Percentiles rank a stretch among this genome's conserved stretches.
phyloP scores from a whole-genome alignment of 2,888 invertebrate genomes.

The Notocelia uddmanniana region DNA sequence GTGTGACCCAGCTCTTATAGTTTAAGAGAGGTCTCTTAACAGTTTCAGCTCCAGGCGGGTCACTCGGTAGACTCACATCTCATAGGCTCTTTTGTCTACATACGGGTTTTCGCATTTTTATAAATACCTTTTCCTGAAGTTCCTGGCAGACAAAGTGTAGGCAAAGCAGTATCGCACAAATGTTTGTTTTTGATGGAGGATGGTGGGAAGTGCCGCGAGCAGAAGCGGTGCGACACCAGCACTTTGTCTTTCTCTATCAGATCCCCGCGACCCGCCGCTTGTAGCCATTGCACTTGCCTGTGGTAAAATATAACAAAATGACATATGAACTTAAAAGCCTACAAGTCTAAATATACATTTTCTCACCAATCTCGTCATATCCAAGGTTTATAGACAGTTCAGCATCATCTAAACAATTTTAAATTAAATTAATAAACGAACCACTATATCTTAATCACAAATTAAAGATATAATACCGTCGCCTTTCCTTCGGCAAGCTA shows the following conservation, averaged over 20 bases:
- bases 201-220: slow-evolving; percentile 73
- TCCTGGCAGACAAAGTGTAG: slow-evolving; percentile 67
- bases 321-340: background rate
- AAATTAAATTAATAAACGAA: background rate
- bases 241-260: slow-evolving; percentile 58
- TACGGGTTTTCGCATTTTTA: no score
- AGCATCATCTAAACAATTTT: background rate
- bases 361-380: background rate
- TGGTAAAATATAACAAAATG: background rate
- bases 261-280: slow-evolving; percentile 68
- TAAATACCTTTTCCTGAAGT: slow-evolving; percentile 58
- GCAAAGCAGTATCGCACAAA: slow-evolving; percentile 69
- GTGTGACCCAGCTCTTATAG: no score
- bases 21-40: no score
- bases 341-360: background rate
- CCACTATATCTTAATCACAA: background rate
- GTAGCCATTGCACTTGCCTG: slow-evolving; percentile 72
- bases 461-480: slow-evolving; percentile 60
- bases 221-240: slow-evolving; percentile 64
- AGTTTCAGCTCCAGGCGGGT: no score
- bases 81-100: no score
- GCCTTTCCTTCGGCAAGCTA: slow-evolving; percentile 70
- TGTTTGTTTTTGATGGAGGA: slow-evolving; percentile 68
- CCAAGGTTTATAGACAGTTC: background rate
- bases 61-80: no score